A percentile compares a stretch with the other conserved stretches of the same genome.
Conservation (phyloP, 1,140 invertebrate genomes). For the Polypedilum pembai region DNA sequence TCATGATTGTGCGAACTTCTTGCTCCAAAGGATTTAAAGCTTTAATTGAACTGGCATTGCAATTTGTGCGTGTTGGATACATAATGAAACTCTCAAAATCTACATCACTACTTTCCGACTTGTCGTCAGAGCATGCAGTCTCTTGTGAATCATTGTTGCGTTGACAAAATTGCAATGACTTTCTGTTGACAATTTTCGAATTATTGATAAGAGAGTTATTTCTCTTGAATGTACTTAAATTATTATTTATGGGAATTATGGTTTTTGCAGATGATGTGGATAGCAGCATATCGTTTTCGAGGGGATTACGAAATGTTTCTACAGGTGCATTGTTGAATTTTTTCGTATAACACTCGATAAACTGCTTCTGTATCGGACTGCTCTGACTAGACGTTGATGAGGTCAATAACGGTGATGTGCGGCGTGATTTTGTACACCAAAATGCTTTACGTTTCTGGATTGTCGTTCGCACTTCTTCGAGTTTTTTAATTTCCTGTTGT, state of each 20-base stretch:
- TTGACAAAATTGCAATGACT: conserved; percentile 29
- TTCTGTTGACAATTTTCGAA: conserved; percentile 39
- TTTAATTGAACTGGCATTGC: conserved; percentile 36
- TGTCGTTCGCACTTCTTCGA: conserved; percentile 39
- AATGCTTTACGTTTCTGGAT: conserved; percentile 40
- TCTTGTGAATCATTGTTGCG: conserved; percentile 30
- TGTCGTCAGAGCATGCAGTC: conserved; percentile 36
- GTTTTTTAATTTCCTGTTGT: conserved; percentile 35
- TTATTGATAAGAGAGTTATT: conserved; percentile 38
- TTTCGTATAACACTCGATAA: conserved; percentile 42
- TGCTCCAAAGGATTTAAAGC: conserved; percentile 41
- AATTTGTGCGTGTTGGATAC: conserved; percentile 43
- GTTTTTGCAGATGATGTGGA: conserved; percentile 32
- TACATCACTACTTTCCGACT: conserved; percentile 41
- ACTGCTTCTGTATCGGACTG: conserved; percentile 40
- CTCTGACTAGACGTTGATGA: conserved; percentile 39
- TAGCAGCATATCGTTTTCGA: conserved; percentile 34
- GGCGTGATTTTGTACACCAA: conserved; percentile 43
- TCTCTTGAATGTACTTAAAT: conserved; percentile 31
- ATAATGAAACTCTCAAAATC: conserved; percentile 45
- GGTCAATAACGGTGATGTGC: conserved; percentile 37
- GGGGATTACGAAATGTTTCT: conserved; percentile 41
- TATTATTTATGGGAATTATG: conserved; percentile 33
- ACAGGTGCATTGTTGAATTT: conserved; percentile 40
- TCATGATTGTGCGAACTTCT: conserved; percentile 42